These are phyloP conservation scores for Crambe crambe DNA, from an alignment of 37 sponge, comb jelly and placozoan species.

Conservation along the genomic window DNA sequence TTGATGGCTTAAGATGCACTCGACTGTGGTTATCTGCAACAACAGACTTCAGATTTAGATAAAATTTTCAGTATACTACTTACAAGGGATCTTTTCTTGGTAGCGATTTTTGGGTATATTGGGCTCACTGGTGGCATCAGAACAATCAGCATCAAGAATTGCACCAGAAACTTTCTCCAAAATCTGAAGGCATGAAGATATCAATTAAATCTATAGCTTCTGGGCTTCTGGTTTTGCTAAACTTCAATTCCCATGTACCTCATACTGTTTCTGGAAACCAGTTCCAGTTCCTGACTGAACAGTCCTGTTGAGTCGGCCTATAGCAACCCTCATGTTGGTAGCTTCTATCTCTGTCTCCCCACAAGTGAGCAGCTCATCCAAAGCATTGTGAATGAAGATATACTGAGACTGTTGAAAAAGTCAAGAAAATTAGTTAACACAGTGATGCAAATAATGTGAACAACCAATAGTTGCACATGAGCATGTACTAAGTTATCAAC, in stretches of 20 bases:
- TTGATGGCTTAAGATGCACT: constrained; percentile 21
- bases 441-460: too few species aligned
- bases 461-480: too few species aligned
- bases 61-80: too few species aligned
- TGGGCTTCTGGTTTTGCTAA: neutral
- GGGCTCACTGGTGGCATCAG: constrained; percentile 4
- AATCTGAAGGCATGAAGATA: constrained; percentile 1
- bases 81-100: constrained; percentile 43
- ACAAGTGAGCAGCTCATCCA: constrained; percentile 74
- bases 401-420: constrained; percentile 67
- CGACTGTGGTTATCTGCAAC: constrained; percentile 35
- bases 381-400: constrained; percentile 85
- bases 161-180: constrained; percentile 17
- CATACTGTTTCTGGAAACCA: constrained; percentile 69
- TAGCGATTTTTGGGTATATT: constrained; percentile 63
- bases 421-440: too few species aligned
- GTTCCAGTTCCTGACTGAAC: constrained; percentile 1
- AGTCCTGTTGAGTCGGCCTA: constrained; percentile 37
- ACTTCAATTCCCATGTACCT: too few species aligned
- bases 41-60: too few species aligned
- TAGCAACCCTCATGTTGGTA: constrained; percentile 33
- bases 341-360: constrained; percentile 75
- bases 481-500: too few species aligned
- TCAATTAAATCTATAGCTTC: neutral
- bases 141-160: neutral